These are phyloP conservation scores for Scarus forsteni DNA, from an alignment of 2,797 vertebrate species.

Conservation along the genomic window DNA sequence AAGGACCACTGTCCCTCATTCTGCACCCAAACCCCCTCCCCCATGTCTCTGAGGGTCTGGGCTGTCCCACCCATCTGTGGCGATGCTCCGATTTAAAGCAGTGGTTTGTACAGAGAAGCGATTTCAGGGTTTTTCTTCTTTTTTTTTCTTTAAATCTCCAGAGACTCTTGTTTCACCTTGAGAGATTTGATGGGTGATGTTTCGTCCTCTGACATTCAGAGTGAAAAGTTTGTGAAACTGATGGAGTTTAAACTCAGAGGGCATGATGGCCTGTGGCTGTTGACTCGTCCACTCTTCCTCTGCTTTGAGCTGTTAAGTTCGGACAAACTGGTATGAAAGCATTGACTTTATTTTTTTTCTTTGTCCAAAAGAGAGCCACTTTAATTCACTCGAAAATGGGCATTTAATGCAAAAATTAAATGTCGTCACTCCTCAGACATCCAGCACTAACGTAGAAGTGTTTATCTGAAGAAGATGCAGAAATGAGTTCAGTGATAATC, in stretches of 20 bases:
- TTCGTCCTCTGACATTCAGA: conserved; percentile 82
- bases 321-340: conserved; percentile 36
- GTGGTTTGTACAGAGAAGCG: conserved; percentile 74
- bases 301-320: conserved; percentile 25
- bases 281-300: conserved; percentile 17
- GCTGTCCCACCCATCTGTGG: conserved; percentile 38
- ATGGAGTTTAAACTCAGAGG: conserved; percentile 32
- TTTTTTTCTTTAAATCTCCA: conserved; percentile 86
- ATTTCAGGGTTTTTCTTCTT: conserved; percentile 87
- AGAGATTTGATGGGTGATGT: conserved; percentile 66
- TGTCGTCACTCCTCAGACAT: conserved; percentile 2
- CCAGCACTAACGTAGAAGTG: conserved; percentile 10
- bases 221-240: conserved; percentile 56
- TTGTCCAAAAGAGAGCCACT: conserved; percentile 5
- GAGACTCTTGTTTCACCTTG: conserved; percentile 62
- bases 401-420: conserved; percentile 35
- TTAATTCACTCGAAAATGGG: neutral
- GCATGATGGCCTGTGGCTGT: conserved; percentile 38
- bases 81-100: conserved; percentile 35
- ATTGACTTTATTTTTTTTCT: conserved; percentile 16
- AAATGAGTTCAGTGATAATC: neutral
- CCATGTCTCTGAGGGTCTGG: conserved; percentile 42
- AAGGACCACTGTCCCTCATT: conserved; percentile 38
- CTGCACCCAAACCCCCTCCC: conserved; percentile 19
- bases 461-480: neutral